A percentile compares a stretch with the other conserved stretches of the same genome.
Conservation (phyloP, 1,140 invertebrate species). For the Drosophila orosa region DNA sequence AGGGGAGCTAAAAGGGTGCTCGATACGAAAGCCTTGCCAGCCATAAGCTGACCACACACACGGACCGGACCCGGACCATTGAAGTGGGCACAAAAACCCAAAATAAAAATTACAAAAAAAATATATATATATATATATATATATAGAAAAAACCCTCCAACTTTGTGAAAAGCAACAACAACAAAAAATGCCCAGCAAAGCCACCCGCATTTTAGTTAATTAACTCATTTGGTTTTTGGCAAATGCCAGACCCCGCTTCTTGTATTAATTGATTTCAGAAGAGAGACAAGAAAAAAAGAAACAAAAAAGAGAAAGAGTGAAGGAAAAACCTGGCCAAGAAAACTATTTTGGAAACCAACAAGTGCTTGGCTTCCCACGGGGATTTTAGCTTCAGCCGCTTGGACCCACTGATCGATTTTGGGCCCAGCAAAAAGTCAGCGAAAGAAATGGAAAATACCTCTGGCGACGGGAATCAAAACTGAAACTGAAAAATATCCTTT, state of each 20-base stretch:
- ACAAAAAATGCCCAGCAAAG: conserved; percentile 56
- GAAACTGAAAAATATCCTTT: conserved; percentile 49
- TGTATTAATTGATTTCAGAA: conserved; percentile 76
- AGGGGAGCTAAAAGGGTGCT: conserved; percentile 69
- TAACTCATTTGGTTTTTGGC: conserved; percentile 83
- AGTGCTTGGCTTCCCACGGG: conserved; percentile 76
- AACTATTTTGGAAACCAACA: conserved; percentile 62
- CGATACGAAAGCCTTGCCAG: conserved; percentile 66
- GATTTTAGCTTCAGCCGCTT: conserved; percentile 51
- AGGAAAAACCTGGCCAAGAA: conserved; percentile 18
- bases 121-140: conserved; percentile 1
- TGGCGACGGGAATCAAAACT: conserved; percentile 25
- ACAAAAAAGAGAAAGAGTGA: not conserved
- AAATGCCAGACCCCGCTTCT: conserved; percentile 59
- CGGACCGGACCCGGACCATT: conserved; percentile 57
- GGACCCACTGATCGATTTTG: conserved; percentile 50
- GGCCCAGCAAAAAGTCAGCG: conserved; percentile 65
- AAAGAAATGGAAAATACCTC: conserved; percentile 26
- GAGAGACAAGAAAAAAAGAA: conserved; percentile 8
- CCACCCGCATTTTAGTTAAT: conserved; percentile 84
- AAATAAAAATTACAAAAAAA: conserved; percentile 36
- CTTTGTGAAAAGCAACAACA: conserved; percentile 7
- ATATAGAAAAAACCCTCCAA: conserved; percentile 11
- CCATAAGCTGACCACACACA: conserved; percentile 80
- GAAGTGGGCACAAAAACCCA: conserved; percentile 57